phyloP scores from a whole-genome alignment of 2,113 vertebrate species.

The Dolichallabes microphthalmus region DNA sequence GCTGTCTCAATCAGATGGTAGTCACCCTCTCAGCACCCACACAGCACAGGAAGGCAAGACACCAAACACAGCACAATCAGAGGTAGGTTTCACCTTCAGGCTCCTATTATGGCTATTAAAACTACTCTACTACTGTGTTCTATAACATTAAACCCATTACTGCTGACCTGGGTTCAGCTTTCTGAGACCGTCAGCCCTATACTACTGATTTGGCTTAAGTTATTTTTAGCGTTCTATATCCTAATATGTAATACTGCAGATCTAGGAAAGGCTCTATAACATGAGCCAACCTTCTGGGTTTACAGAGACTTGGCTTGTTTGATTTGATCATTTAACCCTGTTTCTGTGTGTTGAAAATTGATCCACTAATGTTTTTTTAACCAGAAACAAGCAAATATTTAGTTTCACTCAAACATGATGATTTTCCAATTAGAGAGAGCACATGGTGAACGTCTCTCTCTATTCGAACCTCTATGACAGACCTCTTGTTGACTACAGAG shows the following conservation, averaged over 20 bases:
- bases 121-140: background rate
- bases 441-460: conserved; percentile 10
- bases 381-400: conserved; percentile 1
- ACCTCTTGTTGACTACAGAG: background rate
- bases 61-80: conserved; percentile 27
- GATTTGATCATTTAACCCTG: background rate
- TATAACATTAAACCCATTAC: conserved; percentile 3
- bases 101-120: background rate
- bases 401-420: background rate
- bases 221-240: conserved; percentile 19
- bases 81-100: background rate
- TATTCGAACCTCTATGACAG: background rate
- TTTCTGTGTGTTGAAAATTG: background rate
- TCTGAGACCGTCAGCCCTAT: background rate
- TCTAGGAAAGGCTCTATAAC: background rate
- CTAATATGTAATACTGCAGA: background rate
- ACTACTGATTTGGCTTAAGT: background rate
- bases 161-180: conserved; percentile 8
- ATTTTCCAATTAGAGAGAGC: conserved; percentile 2
- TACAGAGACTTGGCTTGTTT: conserved; percentile 4
- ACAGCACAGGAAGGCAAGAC: conserved; percentile 25
- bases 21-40: conserved; percentile 20
- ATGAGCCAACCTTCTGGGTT: background rate
- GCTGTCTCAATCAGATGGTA: conserved; percentile 16
- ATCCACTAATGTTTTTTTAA: background rate